phyloP scores from a whole-genome alignment of 2,113 vertebrate species.

The Coturnix japonica region DNA sequence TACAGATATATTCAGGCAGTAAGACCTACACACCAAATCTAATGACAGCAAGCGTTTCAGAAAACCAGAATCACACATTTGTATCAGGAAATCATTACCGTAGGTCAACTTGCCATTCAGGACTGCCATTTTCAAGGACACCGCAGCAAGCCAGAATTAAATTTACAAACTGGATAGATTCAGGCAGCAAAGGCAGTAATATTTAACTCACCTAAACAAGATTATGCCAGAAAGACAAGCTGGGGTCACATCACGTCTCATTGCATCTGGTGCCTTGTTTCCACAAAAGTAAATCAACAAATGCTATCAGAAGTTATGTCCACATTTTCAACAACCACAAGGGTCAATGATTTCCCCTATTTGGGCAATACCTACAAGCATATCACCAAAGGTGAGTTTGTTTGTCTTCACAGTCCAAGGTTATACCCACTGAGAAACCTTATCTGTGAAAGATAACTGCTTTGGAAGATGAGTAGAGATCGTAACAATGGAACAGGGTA shows the following conservation, averaged over 20 bases:
- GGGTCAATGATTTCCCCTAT: background rate
- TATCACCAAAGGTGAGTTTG: conserved; percentile 1
- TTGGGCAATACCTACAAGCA: background rate
- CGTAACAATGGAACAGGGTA: background rate
- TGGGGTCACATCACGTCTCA: background rate
- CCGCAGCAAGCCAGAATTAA: background rate
- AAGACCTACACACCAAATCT: background rate
- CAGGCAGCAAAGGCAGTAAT: conserved; percentile 35
- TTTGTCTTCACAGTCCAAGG: conserved; percentile 52
- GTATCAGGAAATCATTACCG: background rate
- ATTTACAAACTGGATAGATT: background rate
- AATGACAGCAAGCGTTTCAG: background rate
- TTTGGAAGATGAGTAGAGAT: background rate
- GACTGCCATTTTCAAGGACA: background rate
- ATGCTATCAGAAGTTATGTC: conserved; percentile 33
- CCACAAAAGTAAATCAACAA: conserved; percentile 31
- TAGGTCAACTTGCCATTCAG: background rate
- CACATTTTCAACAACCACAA: conserved; percentile 34
- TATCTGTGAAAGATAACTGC: conserved; percentile 22
- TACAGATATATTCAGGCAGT: background rate
- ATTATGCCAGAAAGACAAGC: conserved; percentile 33
- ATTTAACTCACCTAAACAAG: conserved; percentile 46
- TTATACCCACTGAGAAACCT: conserved; percentile 39
- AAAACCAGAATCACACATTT: background rate
- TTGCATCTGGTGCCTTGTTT: background rate